phyloP scores from a whole-genome alignment of 2,113 vertebrate species.

The Triplophysa siluroides region DNA sequence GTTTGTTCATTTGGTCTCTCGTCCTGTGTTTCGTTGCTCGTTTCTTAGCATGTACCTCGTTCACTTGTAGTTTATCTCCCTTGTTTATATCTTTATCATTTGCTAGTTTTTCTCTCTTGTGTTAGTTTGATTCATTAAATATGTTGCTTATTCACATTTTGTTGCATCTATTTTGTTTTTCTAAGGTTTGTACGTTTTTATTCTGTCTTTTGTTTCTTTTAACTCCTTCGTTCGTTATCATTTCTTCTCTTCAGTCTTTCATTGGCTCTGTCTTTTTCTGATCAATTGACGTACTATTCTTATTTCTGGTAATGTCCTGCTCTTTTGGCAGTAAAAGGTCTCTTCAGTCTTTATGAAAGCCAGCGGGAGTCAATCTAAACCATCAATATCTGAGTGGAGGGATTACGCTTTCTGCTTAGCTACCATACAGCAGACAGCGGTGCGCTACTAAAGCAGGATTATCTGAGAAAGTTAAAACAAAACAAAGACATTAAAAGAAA shows the following conservation, averaged over 20 bases:
- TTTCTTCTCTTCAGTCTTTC: not conserved
- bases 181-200: not conserved
- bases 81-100: no score
- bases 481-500: not conserved
- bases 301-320: not conserved
- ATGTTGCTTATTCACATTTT: no score
- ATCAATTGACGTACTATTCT: not conserved
- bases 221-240: not conserved
- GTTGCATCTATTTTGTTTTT: no score
- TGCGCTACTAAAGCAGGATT: conserved; percentile 24
- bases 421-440: conserved; percentile 47
- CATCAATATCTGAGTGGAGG: conserved; percentile 30
- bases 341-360: conserved; percentile 22
- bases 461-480: conserved; percentile 8
- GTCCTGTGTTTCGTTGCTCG: not conserved
- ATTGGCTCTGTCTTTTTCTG: not conserved
- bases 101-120: no score
- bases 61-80: no score
- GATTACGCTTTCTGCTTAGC: conserved; percentile 58
- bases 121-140: no score
- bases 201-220: not conserved
- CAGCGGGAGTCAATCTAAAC: conserved; percentile 9
- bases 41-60: no score
- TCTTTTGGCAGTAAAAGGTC: conserved; percentile 18
- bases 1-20: not conserved